Conservation (phyloP, 2,113 vertebrate species). For the Ellobius talpinus region DNA sequence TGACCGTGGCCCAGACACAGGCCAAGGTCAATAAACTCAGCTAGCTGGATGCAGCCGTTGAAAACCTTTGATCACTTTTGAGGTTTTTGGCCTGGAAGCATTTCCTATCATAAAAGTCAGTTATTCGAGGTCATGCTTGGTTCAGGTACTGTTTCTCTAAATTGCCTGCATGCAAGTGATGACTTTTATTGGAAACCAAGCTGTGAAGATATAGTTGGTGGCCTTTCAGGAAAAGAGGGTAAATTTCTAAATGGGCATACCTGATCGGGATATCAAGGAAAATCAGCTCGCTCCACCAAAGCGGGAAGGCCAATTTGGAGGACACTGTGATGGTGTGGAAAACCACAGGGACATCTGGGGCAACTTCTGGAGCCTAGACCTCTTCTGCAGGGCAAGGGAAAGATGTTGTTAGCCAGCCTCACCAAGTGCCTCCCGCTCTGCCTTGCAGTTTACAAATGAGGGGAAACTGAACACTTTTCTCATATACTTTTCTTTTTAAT, state of each 20-base stretch:
- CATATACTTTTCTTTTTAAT: too few relatives aligned
- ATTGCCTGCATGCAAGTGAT: conserved; percentile 36
- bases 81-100: conserved; percentile 69
- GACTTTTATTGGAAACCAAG: conserved; percentile 66
- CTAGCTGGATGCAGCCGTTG: conserved; percentile 58
- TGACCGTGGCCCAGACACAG: neutral
- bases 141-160: conserved; percentile 59
- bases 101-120: conserved; percentile 73
- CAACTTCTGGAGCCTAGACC: neutral
- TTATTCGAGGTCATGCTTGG: conserved; percentile 56
- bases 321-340: neutral
- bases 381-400: neutral
- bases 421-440: neutral
- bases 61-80: conserved; percentile 75
- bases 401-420: neutral
- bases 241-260: neutral
- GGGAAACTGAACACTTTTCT: neutral
- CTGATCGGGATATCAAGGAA: conserved; percentile 9
- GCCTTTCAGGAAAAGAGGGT: conserved; percentile 60
- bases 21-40: conserved; percentile 64
- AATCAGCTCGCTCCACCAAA: neutral
- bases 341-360: neutral
- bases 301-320: neutral
- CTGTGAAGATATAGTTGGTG: conserved; percentile 52
- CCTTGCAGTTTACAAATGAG: neutral